phyloP scores from a whole-genome alignment of 2,888 invertebrate genomes.

The Balanococcus diminutus region DNA sequence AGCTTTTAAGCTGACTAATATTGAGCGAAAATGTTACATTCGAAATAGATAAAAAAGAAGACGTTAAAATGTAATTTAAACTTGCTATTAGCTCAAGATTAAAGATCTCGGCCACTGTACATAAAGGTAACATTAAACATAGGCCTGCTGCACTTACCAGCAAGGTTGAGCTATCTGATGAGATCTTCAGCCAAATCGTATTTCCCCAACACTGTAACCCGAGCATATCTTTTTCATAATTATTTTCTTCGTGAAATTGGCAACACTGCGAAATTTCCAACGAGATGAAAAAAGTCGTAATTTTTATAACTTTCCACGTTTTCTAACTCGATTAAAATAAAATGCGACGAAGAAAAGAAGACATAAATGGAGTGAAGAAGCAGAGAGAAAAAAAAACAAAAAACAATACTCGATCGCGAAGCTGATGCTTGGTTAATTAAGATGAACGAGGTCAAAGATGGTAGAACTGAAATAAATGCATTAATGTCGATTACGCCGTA shows the following conservation, averaged over 20 bases:
- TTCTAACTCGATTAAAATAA: background rate
- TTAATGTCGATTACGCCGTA: conserved; percentile 50
- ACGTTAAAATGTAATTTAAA: conserved; percentile 42
- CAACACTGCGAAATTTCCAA: no score
- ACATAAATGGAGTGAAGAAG: background rate
- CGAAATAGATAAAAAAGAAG: conserved; percentile 38
- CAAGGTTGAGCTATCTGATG: background rate
- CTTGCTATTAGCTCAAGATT: conserved; percentile 38
- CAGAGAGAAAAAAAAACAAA: no score
- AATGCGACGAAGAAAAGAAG: background rate
- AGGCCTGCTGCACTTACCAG: background rate
- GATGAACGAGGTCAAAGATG: conserved; percentile 41
- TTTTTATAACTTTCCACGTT: background rate
- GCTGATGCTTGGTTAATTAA: conserved; percentile 37
- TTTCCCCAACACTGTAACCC: no score
- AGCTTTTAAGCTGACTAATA: conserved; percentile 42
- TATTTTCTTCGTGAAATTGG: no score
- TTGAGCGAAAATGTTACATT: conserved; percentile 34
- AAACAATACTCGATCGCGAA: background rate
- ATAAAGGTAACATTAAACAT: conserved; percentile 25
- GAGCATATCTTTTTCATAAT: no score
- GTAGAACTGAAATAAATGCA: conserved; percentile 47
- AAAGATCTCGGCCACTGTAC: conserved; percentile 40
- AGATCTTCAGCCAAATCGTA: background rate
- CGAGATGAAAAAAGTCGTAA: background rate